Conservation (phyloP, 2,888 invertebrate species). For the Agrilus cyanescens region DNA sequence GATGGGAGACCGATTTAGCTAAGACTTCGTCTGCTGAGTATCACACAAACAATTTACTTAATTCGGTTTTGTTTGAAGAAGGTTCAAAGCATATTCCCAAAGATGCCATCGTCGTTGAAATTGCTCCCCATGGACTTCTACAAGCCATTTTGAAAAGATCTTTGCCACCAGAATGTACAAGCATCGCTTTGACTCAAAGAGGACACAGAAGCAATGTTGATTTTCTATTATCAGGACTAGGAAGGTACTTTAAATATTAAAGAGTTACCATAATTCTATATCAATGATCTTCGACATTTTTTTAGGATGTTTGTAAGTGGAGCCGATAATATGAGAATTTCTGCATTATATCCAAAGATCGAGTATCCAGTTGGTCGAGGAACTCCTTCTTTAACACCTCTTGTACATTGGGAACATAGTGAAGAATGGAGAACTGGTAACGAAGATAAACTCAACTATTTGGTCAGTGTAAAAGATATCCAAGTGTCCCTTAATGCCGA, state of each 20-base stretch:
- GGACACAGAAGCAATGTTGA: conserved; percentile 53
- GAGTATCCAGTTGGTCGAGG: conserved; percentile 76
- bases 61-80: conserved; percentile 71
- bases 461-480: conserved; percentile 27
- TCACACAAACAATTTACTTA: conserved; percentile 54
- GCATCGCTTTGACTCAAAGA: conserved; percentile 64
- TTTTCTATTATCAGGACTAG: conserved; percentile 49
- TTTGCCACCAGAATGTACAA: conserved; percentile 54
- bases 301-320: conserved; percentile 69
- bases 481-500: conserved; percentile 40
- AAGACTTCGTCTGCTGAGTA: conserved; percentile 51
- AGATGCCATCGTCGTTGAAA: conserved; percentile 75
- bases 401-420: conserved; percentile 82
- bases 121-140: conserved; percentile 81
- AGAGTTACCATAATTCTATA: not conserved
- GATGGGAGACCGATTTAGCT: conserved; percentile 46
- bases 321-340: conserved; percentile 54
- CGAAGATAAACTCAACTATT: conserved; percentile 28
- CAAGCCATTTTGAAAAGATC: conserved; percentile 78
- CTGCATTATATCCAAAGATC: conserved; percentile 64
- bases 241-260: conserved; percentile 38
- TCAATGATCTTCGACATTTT: not conserved
- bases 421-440: conserved; percentile 54
- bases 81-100: conserved; percentile 65
- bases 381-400: conserved; percentile 72